Evolutionary conservation across 1,140 invertebrate genomes (phyloP), one percentile per base, ranked within the genome.

Genomic region (Trichonephila clavata): DNA sequence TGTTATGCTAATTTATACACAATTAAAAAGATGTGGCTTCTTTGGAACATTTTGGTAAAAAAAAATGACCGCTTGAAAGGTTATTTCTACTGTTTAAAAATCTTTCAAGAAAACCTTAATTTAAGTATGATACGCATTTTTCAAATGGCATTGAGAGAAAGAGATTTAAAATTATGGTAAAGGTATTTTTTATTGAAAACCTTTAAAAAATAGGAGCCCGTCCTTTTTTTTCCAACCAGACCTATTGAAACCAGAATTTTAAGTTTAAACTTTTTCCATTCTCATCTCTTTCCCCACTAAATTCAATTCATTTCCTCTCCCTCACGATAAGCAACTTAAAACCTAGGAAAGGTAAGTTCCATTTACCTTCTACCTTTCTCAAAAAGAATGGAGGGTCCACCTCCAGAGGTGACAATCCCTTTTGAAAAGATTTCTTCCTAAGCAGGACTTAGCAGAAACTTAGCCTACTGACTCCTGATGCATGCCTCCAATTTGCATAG

Each of bases 401-500:
- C 24, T 63, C 60, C 59, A n/a, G 60, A 21, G 57, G 84, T 63
- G 84, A 39, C 84, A 59, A 59, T 77, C 16, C 24, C 60, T 61
- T 60, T 63, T 86, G 84, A 86, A 86, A 86, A 86, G 59, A 6
- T 13, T 27, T 32, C 68, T 32, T 77, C 43, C 14, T 86, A 71
- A 89, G 68, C 39, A 71, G 57, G 71, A 27, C 77, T 90, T 81
- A 90, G 24, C 32, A 5, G 68, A 57, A 89, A 89, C 61, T 89
- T 89, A 89, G 65, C 60, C 27, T 13, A 50, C 20, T 20, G 27
- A 50, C n/a, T 90, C 57, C 27, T 60, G 89, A 90, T 71, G 32
- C 50, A 50, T 71, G 43, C 18, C 27, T 57, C 59, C 89, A 90
- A 90, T 90, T 90, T 90, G 89, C 89, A 90, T 90, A 90, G 50